Percentiles rank a stretch among this genome's conserved stretches.
Conservation (phyloP, 2,888 invertebrate genomes). For the Drosophila demipolita region DNA sequence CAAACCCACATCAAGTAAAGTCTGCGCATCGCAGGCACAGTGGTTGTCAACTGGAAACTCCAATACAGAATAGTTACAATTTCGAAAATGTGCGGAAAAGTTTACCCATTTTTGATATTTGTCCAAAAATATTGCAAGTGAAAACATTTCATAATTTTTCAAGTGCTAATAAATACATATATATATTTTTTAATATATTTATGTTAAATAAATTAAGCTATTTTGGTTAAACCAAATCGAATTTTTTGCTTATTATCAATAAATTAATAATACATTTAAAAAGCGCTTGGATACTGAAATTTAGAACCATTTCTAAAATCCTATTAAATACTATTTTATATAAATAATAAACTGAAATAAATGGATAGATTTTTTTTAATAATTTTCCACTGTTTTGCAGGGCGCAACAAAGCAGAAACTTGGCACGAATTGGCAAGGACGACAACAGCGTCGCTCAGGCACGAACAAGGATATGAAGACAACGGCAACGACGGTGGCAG, state of each 20-base stretch:
- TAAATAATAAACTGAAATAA: not conserved
- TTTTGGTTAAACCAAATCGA: not conserved
- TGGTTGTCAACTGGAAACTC: slow-evolving; percentile 22
- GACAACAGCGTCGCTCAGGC: slow-evolving; percentile 30
- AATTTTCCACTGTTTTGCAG: slow-evolving; percentile 50
- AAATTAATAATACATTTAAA: not conserved
- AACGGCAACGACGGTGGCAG: slow-evolving; percentile 29
- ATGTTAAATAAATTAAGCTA: not conserved
- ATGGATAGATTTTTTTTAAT: not conserved
- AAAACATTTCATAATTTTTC: not conserved
- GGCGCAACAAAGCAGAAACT: slow-evolving; percentile 73
- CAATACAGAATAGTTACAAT: not conserved
- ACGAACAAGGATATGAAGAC: slow-evolving; percentile 41
- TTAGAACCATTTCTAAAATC: not conserved
- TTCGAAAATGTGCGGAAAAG: not conserved
- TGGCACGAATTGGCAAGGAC: slow-evolving; percentile 78
- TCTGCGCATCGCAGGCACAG: slow-evolving; percentile 35
- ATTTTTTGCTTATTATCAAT: not conserved
- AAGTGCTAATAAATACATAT: not conserved
- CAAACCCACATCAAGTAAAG: slow-evolving; percentile 3
- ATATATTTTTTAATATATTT: not conserved
- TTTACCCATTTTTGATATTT: not conserved
- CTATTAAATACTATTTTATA: not conserved
- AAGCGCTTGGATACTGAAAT: too few relatives aligned
- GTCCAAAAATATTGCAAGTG: not conserved